These are phyloP conservation scores for Danio rerio DNA, from an alignment of 2,113 vertebrate genomes.

Conservation along the genomic window GRCz12tu NC_133187.1:16857001-16857500, in stretches of 20 bases:
- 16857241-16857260: slow-evolving; percentile 90
- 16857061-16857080: slow-evolving; percentile 92
- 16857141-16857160: too few relatives aligned
- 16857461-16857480: too few relatives aligned
- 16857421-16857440: too few relatives aligned
- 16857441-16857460: too few relatives aligned
- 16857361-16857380: too few relatives aligned
- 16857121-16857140: slow-evolving; percentile 82
- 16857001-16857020: slow-evolving; percentile 65
- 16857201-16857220: neutral
- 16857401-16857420: too few relatives aligned
- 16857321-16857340: too few relatives aligned
- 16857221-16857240: slow-evolving; percentile 91
- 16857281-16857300: slow-evolving; percentile 95
- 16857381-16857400: too few relatives aligned
- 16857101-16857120: slow-evolving; percentile 94
- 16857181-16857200: neutral
- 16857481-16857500: too few relatives aligned
- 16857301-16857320: slow-evolving; percentile 83
- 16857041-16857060: slow-evolving; percentile 89
- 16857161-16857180: neutral
- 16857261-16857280: slow-evolving; percentile 91
- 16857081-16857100: slow-evolving; percentile 95
- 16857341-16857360: too few relatives aligned
- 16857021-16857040: slow-evolving; percentile 84